A percentile compares a stretch with the other conserved stretches of the same genome.
Conservation (phyloP, 2,113 vertebrate genomes). For the Rhabdornis inornatus region DNA sequence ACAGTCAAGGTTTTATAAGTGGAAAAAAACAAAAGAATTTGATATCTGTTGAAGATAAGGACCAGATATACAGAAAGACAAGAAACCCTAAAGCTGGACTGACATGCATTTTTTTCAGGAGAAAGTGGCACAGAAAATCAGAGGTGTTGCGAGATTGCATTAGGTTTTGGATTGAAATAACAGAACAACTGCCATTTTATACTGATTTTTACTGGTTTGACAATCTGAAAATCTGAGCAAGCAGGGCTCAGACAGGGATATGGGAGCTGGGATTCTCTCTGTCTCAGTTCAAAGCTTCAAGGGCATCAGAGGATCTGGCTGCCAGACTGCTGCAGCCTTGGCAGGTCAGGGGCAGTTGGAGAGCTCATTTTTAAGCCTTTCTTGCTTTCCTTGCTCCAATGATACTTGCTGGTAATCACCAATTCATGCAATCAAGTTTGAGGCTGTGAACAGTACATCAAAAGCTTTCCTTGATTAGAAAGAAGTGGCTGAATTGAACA, state of each 20-base stretch:
- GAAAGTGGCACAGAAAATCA: background rate
- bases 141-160: background rate
- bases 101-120: background rate
- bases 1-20: background rate
- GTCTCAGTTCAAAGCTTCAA: background rate
- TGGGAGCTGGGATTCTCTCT: background rate
- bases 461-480: background rate
- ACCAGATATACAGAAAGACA: rapidly evolving
- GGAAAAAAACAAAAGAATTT: background rate
- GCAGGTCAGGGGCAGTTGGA: background rate
- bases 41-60: background rate
- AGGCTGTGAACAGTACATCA: background rate
- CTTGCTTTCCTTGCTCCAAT: background rate
- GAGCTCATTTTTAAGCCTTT: background rate
- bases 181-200: background rate
- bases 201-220: background rate
- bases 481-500: background rate
- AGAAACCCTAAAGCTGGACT: background rate
- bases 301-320: background rate
- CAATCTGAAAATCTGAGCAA: background rate
- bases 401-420: background rate
- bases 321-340: background rate
- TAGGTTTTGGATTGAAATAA: background rate
- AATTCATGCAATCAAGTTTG: background rate
- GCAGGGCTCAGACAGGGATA: background rate